phyloP scores from a whole-genome alignment of 2,888 invertebrate species.

The Drosophila conformis region DNA sequence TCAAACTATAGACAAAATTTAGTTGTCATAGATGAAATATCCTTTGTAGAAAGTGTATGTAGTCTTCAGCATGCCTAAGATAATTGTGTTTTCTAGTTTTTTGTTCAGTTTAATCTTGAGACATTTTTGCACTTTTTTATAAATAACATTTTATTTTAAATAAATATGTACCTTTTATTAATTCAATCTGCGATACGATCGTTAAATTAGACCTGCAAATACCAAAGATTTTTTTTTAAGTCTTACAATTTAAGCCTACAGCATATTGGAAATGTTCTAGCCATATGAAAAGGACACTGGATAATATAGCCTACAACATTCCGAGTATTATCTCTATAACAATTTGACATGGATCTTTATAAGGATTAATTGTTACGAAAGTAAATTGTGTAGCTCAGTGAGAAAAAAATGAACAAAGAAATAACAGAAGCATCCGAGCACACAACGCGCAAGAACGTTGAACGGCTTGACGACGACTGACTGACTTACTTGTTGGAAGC shows the following conservation, averaged over 20 bases:
- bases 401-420: neutral
- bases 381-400: neutral
- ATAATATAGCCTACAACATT: neutral
- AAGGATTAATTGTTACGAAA: neutral
- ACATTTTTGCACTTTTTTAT: neutral
- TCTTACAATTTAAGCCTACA: neutral
- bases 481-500: constrained; percentile 16
- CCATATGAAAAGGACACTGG: neutral
- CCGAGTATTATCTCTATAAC: neutral
- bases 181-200: neutral
- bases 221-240: neutral
- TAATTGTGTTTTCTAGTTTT: neutral
- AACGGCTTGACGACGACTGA: constrained; percentile 3
- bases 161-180: neutral
- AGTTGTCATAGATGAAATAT: neutral
- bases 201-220: neutral
- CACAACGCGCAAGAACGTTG: neutral
- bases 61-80: neutral
- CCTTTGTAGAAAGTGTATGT: neutral
- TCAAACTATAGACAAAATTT: neutral
- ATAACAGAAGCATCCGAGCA: neutral
- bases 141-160: neutral
- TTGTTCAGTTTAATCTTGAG: neutral
- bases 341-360: neutral
- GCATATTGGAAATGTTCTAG: neutral